Evolutionary conservation across 2,888 invertebrate genomes (phyloP).

Genomic region (Nomada goodeniana): DNA sequence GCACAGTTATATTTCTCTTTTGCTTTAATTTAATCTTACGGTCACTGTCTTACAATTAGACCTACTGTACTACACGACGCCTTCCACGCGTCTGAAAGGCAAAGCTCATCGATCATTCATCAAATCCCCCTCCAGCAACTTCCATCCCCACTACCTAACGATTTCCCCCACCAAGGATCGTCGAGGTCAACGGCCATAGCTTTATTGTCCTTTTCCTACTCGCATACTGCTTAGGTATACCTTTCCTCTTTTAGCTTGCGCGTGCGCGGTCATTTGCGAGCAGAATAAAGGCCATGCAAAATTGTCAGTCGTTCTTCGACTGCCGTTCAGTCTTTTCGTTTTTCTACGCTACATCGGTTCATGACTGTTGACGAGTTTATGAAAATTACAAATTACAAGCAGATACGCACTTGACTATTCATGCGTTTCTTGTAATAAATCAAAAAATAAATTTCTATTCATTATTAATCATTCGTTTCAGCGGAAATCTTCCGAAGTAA

Average conservation of each 20-base stretch:
- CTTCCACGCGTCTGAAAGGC: slow-evolving; percentile 52
- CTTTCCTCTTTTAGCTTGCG: slow-evolving; percentile 30
- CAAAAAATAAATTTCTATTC: neutral
- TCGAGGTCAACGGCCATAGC: slow-evolving; percentile 73
- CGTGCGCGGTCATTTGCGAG: slow-evolving; percentile 34
- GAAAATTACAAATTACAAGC: neutral
- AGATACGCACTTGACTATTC: no score
- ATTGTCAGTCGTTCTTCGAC: slow-evolving; percentile 41
- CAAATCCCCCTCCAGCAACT: slow-evolving; percentile 56
- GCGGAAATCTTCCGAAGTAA: no score
- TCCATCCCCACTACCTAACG: slow-evolving; percentile 38
- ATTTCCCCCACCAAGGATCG: slow-evolving; percentile 14
- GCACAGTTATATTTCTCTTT: neutral
- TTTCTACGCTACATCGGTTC: neutral
- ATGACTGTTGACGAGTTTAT: neutral
- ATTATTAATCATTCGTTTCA: no score
- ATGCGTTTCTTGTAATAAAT: neutral
- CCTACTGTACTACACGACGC: slow-evolving; percentile 6
- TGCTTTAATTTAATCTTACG: neutral
- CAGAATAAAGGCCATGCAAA: slow-evolving; percentile 1
- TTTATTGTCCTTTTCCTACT: slow-evolving; percentile 62
- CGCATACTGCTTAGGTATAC: slow-evolving; percentile 29
- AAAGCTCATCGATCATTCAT: slow-evolving; percentile 66
- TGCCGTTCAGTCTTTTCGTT: slow-evolving; percentile 2
- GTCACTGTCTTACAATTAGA: slow-evolving; percentile 10